These are phyloP conservation scores for Trochalopteron elliotii DNA, from an alignment of 2,113 vertebrate species.

Conservation along the genomic window DNA sequence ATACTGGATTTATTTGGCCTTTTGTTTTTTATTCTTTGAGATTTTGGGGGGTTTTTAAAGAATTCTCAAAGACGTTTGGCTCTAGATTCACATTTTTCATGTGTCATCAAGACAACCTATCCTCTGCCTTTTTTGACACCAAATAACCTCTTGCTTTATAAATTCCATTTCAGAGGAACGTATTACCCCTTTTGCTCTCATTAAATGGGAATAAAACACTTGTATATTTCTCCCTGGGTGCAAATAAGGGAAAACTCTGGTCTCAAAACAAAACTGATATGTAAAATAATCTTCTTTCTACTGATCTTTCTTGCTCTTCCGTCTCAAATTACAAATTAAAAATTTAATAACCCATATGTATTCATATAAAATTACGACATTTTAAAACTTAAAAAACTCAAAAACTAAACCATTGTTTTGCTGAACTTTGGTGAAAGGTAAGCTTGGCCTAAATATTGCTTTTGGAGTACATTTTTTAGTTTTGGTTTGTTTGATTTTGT, in stretches of 20 bases:
- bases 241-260: not conserved
- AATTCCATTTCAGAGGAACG: not conserved
- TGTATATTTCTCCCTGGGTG: slow-evolving; percentile 21
- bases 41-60: not conserved
- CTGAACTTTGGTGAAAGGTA: not conserved
- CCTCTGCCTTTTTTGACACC: not conserved
- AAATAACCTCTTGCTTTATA: not conserved
- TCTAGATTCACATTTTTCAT: not conserved
- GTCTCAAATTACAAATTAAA: slow-evolving; percentile 48
- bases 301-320: slow-evolving; percentile 4
- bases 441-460: not conserved
- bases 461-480: not conserved
- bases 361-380: not conserved
- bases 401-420: not conserved
- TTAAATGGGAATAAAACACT: not conserved
- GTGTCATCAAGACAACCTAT: not conserved
- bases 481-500: not conserved
- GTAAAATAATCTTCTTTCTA: not conserved
- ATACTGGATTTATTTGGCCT: not conserved
- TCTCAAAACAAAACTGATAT: slow-evolving; percentile 50
- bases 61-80: not conserved
- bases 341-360: not conserved
- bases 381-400: not conserved
- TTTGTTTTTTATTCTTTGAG: not conserved
- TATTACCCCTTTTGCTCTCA: not conserved